These are phyloP conservation scores for Myrmecobius fasciatus DNA, from an alignment of 2,113 vertebrate species.

Conservation along the genomic window DNA sequence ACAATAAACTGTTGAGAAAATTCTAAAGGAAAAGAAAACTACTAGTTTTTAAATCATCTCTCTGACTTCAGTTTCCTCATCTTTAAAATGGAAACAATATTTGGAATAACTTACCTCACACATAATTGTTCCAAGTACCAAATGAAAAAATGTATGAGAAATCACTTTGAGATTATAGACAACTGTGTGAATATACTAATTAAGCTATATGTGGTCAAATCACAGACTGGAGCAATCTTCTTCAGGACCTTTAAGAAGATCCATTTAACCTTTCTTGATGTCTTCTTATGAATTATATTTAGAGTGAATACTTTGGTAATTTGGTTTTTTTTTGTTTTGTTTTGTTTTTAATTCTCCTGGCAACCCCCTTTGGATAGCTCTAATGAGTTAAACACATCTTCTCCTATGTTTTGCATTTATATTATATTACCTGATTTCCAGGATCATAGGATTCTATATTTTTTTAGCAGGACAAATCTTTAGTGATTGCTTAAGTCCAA, in stretches of 20 bases:
- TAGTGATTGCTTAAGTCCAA: neutral
- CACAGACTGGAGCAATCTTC: neutral
- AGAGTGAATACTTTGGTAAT: neutral
- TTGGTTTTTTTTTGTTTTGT: neutral
- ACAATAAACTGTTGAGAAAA: neutral
- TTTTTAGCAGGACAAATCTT: neutral
- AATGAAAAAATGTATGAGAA: neutral
- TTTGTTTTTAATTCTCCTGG: neutral
- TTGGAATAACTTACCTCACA: neutral
- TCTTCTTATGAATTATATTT: neutral
- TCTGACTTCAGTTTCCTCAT: neutral
- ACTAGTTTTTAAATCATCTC: neutral
- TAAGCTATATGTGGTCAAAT: neutral
- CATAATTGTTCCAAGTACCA: neutral
- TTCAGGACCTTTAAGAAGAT: neutral
- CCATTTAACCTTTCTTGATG: neutral
- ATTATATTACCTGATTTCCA: neutral
- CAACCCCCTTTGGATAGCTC: neutral
- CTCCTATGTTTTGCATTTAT: neutral
- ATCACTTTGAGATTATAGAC: neutral
- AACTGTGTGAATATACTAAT: neutral
- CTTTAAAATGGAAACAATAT: neutral
- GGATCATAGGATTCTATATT: neutral
- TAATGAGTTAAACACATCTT: neutral
- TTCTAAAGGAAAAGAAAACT: neutral